These are phyloP conservation scores for Calephelis virginiensis DNA, from an alignment of 1,140 invertebrate species.

Conservation along the genomic window DNA sequence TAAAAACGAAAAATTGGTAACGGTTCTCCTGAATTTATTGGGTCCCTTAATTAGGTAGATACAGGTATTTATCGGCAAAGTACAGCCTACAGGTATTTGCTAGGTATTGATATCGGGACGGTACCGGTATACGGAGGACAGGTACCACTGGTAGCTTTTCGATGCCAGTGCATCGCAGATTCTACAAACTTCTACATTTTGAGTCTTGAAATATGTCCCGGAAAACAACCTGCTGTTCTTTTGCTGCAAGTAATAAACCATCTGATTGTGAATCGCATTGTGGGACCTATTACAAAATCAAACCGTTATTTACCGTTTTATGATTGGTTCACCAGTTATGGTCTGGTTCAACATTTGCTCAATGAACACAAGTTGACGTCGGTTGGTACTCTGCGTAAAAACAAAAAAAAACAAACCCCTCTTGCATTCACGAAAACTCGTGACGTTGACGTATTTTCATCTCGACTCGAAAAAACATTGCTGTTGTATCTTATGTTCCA, in stretches of 20 bases:
- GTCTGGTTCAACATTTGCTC: constrained; percentile 42
- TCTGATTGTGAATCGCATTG: constrained; percentile 33
- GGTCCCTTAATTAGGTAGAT: no score
- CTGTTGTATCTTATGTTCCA: constrained; percentile 35
- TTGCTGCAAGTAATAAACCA: constrained; percentile 41
- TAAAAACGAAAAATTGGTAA: no score
- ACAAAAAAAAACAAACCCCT: constrained; percentile 51
- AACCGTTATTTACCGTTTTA: constrained; percentile 41
- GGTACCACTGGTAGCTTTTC: no score
- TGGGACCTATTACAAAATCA: constrained; percentile 29
- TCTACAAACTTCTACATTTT: constrained; percentile 21
- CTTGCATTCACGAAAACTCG: constrained; percentile 31
- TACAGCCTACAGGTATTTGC: no score
- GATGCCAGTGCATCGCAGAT: no score
- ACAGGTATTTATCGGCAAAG: no score
- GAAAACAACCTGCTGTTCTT: constrained; percentile 55
- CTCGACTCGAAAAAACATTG: constrained; percentile 31
- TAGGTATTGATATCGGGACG: no score
- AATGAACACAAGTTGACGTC: constrained; percentile 42
- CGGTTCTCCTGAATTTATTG: no score
- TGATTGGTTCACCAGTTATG: constrained; percentile 39
- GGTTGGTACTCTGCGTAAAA: constrained; percentile 56
- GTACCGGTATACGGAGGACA: no score
- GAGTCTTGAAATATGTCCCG: constrained; percentile 49
- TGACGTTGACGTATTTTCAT: constrained; percentile 7